Evolutionary conservation across 2,113 vertebrate species (phyloP).

Genomic region (Corythornis vintsioides): DNA sequence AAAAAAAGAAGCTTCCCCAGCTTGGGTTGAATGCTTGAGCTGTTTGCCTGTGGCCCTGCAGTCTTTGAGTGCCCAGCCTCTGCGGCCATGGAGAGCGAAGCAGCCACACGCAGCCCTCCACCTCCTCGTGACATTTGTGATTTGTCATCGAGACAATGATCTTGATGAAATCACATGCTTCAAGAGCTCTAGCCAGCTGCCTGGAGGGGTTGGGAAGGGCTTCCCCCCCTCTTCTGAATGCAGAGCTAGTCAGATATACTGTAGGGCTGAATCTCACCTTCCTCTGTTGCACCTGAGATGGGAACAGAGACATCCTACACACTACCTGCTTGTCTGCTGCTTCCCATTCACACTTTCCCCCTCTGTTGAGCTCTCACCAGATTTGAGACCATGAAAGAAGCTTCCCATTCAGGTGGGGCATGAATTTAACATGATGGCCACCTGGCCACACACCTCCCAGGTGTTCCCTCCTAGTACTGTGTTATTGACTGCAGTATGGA

Average conservation of each 20-base stretch:
- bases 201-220: neutral
- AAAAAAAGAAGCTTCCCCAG: neutral
- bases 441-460: neutral
- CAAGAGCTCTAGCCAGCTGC: slow-evolving; percentile 15
- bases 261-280: neutral
- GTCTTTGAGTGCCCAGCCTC: rapidly evolving
- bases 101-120: neutral
- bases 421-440: neutral
- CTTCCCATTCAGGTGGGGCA: neutral
- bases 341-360: neutral
- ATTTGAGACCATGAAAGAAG: neutral
- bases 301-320: neutral
- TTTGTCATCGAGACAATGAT: slow-evolving; percentile 28
- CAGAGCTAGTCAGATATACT: neutral
- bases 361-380: rapidly evolving
- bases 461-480: neutral
- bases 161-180: slow-evolving; percentile 62
- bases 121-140: slow-evolving; percentile 4
- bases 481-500: neutral
- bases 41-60: neutral
- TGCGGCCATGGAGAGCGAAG: rapidly evolving
- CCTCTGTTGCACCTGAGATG: neutral
- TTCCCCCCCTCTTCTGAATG: rapidly evolving
- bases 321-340: neutral
- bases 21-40: neutral